Conservation (phyloP, 1,140 invertebrate genomes). For the Aporrectodea caliginosa region DNA sequence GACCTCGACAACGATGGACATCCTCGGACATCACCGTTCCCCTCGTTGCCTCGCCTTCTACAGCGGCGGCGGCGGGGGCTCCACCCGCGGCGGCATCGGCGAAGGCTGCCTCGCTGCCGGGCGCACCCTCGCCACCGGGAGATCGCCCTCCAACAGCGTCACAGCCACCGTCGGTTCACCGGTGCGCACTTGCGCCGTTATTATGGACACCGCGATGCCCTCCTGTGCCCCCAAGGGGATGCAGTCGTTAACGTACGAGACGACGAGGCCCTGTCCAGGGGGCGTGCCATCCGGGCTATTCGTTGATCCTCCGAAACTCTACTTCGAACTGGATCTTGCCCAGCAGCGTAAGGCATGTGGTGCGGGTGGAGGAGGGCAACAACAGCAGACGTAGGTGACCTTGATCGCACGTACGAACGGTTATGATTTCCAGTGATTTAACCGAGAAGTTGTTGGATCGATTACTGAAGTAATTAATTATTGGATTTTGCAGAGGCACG, state of each 20-base stretch:
- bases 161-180: too few species aligned
- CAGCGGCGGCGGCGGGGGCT: background rate
- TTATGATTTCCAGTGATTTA: too few species aligned
- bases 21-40: background rate
- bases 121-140: too few species aligned
- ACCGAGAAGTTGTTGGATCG: too few species aligned
- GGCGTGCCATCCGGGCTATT: background rate
- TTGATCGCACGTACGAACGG: too few species aligned
- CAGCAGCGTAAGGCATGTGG: too few species aligned
- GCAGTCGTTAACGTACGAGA: background rate
- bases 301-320: background rate
- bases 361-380: background rate
- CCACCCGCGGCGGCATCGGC: background rate
- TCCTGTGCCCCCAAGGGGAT: too few species aligned
- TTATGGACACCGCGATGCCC: too few species aligned
- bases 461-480: background rate
- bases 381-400: background rate
- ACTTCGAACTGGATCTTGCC: background rate
- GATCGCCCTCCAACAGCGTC: too few species aligned
- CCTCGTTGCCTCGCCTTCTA: background rate
- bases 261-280: background rate
- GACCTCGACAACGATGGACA: background rate
- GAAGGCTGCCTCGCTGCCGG: background rate
- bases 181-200: too few species aligned
- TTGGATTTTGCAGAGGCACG: background rate